A percentile compares a stretch with the other conserved stretches of the same genome.
Evolutionary conservation across 2,888 invertebrate species (phyloP).

Genomic region (Polydrusus cervinus): DNA sequence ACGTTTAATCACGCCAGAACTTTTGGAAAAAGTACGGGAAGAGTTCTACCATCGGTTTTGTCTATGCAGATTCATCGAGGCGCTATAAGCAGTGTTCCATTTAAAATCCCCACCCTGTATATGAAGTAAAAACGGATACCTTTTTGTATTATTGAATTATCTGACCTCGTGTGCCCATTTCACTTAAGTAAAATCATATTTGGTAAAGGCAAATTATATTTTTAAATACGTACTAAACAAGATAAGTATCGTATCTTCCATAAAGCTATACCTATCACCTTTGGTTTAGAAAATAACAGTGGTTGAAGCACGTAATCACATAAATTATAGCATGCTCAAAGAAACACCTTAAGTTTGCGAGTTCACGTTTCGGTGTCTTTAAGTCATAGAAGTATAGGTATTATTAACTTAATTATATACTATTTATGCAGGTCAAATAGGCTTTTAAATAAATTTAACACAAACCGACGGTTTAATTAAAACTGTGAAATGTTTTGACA

Average conservation of each 20-base stretch:
- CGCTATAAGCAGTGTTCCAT: no score
- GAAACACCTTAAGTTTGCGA: neutral
- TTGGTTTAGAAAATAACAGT: slow-evolving; percentile 8
- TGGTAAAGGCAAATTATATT: no score
- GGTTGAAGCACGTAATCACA: neutral
- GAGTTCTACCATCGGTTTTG: no score
- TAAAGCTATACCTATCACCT: neutral
- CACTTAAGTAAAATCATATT: no score
- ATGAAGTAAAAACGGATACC: no score
- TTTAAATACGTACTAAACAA: no score
- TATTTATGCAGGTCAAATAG: neutral
- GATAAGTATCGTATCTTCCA: neutral
- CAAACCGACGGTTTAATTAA: neutral
- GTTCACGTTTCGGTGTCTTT: neutral
- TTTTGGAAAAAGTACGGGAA: no score
- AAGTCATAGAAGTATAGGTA: neutral
- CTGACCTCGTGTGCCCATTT: no score
- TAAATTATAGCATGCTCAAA: neutral
- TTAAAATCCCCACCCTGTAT: no score
- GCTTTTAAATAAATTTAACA: neutral
- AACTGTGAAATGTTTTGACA: slow-evolving; percentile 6
- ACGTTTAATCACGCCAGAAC: no score
- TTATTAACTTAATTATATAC: slow-evolving; percentile 5
- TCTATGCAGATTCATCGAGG: no score
- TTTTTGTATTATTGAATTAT: no score